A percentile compares a stretch with the other conserved stretches of the same genome.
Evolutionary conservation across 2,888 invertebrate genomes (phyloP).

Genomic region (Caenorhabditis macrosperma): DNA sequence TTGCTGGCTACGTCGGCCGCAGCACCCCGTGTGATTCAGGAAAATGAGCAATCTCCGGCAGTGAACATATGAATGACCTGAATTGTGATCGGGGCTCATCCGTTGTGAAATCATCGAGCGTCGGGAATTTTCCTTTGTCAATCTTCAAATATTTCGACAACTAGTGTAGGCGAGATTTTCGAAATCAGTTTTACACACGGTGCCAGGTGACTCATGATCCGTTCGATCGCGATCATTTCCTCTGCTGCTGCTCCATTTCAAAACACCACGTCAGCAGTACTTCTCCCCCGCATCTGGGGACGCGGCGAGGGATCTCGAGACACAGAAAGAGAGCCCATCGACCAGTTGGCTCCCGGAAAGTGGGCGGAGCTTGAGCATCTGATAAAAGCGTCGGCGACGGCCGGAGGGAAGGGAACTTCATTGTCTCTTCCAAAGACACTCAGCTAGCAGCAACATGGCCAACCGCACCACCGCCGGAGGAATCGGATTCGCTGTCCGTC

Average conservation of each 20-base stretch:
- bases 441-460: constrained; percentile 69
- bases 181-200: constrained; percentile 11
- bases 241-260: constrained; percentile 11
- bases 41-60: no score
- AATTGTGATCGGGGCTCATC: no score
- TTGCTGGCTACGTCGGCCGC: no score
- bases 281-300: constrained; percentile 26
- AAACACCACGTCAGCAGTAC: constrained; percentile 43
- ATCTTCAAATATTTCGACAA: not conserved
- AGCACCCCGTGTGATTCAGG: no score
- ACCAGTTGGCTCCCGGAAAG: constrained; percentile 32
- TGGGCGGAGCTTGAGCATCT: constrained; percentile 52
- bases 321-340: not conserved
- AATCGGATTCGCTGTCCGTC: constrained; percentile 78
- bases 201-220: constrained; percentile 34
- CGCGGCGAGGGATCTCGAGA: not conserved
- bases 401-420: constrained; percentile 11
- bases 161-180: not conserved
- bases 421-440: constrained; percentile 18
- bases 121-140: not conserved
- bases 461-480: constrained; percentile 79
- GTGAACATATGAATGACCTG: no score
- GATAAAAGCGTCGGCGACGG: constrained; percentile 40
- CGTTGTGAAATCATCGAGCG: no score
- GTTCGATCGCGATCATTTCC: constrained; percentile 19